Conservation (phyloP, 2,113 vertebrate genomes). For the Riparia riparia region DNA sequence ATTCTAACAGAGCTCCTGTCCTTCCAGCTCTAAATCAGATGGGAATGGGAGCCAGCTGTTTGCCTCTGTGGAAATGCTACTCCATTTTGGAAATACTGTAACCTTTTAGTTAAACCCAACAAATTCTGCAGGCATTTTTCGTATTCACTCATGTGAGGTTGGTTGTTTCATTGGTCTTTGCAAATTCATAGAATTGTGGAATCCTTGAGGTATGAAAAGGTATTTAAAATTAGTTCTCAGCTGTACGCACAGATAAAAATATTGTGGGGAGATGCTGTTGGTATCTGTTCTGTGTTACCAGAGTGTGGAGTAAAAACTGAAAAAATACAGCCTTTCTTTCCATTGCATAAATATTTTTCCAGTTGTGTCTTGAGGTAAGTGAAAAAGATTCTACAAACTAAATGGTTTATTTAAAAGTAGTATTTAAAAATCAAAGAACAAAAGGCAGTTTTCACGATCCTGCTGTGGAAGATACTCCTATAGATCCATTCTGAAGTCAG, state of each 20-base stretch:
- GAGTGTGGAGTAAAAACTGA: not conserved
- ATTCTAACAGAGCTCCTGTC: not conserved
- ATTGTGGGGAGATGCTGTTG: not conserved
- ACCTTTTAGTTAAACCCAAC: not conserved
- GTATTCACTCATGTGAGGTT: not conserved
- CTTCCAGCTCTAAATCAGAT: not conserved
- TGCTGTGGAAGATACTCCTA: not conserved
- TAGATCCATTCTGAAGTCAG: not conserved
- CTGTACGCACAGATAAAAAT: not conserved
- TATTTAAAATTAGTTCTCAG: not conserved
- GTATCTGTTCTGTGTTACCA: not conserved
- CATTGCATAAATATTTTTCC: not conserved
- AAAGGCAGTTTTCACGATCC: not conserved
- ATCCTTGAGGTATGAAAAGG: not conserved
- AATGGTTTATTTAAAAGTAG: not conserved
- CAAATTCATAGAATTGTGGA: not conserved
- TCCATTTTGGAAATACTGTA: not conserved
- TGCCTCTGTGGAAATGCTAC: not conserved
- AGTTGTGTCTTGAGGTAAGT: not conserved
- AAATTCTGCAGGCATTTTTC: rapidly evolving
- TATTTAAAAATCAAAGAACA: not conserved
- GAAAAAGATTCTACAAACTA: not conserved
- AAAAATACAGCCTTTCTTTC: not conserved
- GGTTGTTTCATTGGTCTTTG: not conserved
- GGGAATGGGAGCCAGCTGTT: not conserved